These are phyloP conservation scores for Gymnodraco acuticeps DNA, from an alignment of 2,797 vertebrate genomes.

Conservation along the genomic window DNA sequence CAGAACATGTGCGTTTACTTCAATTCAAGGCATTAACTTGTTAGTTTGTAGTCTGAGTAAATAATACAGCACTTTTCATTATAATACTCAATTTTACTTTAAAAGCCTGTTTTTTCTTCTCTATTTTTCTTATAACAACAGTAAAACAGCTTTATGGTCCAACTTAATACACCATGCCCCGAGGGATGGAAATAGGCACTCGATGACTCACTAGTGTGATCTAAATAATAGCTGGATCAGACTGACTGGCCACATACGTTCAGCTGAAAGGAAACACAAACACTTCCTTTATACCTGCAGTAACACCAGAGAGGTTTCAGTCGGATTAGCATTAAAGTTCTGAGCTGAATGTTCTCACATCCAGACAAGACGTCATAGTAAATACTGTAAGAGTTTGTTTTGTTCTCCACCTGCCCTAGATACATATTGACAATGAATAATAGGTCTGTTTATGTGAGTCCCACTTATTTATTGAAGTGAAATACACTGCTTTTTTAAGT, in stretches of 20 bases:
- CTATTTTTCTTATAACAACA: neutral
- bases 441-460: no score
- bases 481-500: no score
- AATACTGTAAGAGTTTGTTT: slow-evolving; percentile 1
- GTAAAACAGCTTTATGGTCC: slow-evolving; percentile 24
- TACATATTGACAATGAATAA: neutral
- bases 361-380: slow-evolving; percentile 8
- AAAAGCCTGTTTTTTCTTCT: neutral
- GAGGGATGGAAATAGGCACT: slow-evolving; percentile 40
- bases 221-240: slow-evolving; percentile 66
- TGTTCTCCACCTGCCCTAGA: neutral
- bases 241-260: slow-evolving; percentile 44
- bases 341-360: slow-evolving; percentile 30
- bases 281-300: slow-evolving; percentile 25
- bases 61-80: neutral
- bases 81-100: neutral
- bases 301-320: slow-evolving; percentile 23
- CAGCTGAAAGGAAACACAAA: slow-evolving; percentile 33
- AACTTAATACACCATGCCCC: slow-evolving; percentile 15
- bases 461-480: no score
- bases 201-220: slow-evolving; percentile 61
- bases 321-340: slow-evolving; percentile 33
- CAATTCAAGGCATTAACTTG: neutral
- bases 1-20: neutral
- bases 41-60: neutral